Conservation (phyloP, 2,888 invertebrate species). For the Polyommatus iphigenia region DNA sequence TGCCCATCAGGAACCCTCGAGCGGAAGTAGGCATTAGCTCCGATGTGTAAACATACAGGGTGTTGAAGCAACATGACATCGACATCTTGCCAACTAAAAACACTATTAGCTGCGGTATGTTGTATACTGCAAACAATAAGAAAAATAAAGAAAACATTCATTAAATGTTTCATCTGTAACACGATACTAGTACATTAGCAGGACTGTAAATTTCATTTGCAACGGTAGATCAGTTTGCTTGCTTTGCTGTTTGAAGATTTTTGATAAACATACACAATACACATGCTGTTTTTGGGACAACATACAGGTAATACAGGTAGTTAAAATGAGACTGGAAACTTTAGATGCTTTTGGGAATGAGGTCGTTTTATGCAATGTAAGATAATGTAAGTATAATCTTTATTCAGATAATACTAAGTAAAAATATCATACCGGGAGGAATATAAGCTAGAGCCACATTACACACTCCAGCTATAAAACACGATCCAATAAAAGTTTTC, state of each 20-base stretch:
- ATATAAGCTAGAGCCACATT: slow-evolving; percentile 79
- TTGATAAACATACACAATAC: too few species aligned
- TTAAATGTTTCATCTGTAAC: too few species aligned
- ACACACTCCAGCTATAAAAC: slow-evolving; percentile 78
- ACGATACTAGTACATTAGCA: too few species aligned
- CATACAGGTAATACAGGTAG: too few species aligned
- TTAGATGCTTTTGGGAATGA: too few species aligned
- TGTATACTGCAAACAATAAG: slow-evolving; percentile 42
- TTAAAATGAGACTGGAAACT: too few species aligned
- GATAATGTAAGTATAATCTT: too few species aligned
- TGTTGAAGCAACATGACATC: slow-evolving; percentile 69
- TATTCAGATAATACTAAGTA: not conserved
- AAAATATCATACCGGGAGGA: slow-evolving; percentile 65
- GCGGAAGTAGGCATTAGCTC: slow-evolving; percentile 84
- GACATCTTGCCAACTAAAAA: slow-evolving; percentile 68
- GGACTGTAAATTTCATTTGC: too few species aligned
- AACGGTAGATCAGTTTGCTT: too few species aligned
- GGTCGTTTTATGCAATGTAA: too few species aligned
- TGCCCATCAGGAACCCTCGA: slow-evolving; percentile 81
- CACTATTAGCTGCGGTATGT: slow-evolving; percentile 62
- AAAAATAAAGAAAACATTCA: not conserved
- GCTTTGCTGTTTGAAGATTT: too few species aligned
- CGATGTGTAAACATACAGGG: slow-evolving; percentile 78
- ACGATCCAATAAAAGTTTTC: slow-evolving; percentile 76
- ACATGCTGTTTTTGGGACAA: too few species aligned